A percentile compares a stretch with the other conserved stretches of the same genome.
These are phyloP conservation scores for Choreutis nemorana DNA, from an alignment of 2,888 invertebrate species.

Conservation along the genomic window DNA sequence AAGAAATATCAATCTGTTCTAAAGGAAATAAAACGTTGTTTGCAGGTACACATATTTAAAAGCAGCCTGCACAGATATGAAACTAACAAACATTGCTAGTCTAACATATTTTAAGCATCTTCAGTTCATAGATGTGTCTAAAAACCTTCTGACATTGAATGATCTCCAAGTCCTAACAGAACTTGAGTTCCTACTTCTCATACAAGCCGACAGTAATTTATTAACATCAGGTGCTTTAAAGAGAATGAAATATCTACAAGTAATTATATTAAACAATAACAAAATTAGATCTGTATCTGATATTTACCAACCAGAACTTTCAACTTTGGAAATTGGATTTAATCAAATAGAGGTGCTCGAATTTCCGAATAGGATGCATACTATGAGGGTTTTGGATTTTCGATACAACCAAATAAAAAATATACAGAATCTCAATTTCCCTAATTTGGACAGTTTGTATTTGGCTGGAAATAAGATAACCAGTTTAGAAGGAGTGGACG, in stretches of 20 bases:
- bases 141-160: constrained; percentile 54
- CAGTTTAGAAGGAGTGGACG: constrained; percentile 67
- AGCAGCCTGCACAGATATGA: constrained; percentile 51
- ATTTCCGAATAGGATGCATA: constrained; percentile 31
- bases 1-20: background rate
- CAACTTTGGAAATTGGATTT: constrained; percentile 62
- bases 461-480: constrained; percentile 77
- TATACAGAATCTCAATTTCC: constrained; percentile 48
- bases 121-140: constrained; percentile 65
- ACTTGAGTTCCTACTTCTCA: constrained; percentile 61
- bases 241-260: constrained; percentile 67
- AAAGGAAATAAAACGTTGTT: constrained; percentile 4
- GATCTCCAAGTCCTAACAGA: constrained; percentile 51
- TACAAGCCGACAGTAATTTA: constrained; percentile 66
- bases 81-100: constrained; percentile 57
- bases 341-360: constrained; percentile 40
- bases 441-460: constrained; percentile 74
- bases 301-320: constrained; percentile 61
- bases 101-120: constrained; percentile 61
- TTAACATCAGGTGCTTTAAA: constrained; percentile 52
- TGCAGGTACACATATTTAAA: constrained; percentile 68
- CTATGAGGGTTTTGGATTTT: constrained; percentile 62
- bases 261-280: constrained; percentile 63
- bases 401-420: constrained; percentile 56
- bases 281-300: constrained; percentile 53